phyloP scores from a whole-genome alignment of 2,113 vertebrate genomes.

The Microtus montanus region DNA sequence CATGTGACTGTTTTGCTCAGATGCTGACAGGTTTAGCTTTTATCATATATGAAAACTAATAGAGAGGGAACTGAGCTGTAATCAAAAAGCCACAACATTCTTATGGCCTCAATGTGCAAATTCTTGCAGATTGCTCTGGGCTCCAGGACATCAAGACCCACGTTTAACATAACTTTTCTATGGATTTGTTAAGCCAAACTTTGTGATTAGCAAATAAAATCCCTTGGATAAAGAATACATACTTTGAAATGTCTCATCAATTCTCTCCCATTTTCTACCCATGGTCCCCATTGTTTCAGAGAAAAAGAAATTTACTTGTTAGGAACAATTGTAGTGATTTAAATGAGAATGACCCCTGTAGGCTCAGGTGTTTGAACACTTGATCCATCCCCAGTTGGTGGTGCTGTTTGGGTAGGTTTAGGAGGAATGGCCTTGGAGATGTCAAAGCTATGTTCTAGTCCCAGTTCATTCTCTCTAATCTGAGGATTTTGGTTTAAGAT shows the following conservation, averaged over 20 bases:
- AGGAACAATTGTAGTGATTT: not conserved
- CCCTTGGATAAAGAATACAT: not conserved
- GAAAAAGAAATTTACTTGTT: not conserved
- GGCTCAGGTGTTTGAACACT: not conserved
- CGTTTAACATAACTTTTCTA: not conserved
- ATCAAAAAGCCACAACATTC: not conserved
- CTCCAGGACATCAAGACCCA: not conserved
- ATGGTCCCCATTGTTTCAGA: not conserved
- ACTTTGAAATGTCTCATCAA: not conserved
- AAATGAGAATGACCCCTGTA: no score
- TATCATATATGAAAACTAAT: not conserved
- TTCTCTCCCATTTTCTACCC: not conserved
- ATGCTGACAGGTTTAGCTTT: not conserved
- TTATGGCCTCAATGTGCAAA: not conserved
- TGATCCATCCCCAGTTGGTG: not conserved
- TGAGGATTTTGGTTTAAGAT: not conserved
- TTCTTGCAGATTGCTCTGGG: not conserved
- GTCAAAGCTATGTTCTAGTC: not conserved
- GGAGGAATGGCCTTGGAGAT: not conserved
- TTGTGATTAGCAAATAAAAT: slow-evolving; percentile 28
- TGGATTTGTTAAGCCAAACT: not conserved
- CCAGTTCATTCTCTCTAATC: not conserved
- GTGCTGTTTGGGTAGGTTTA: not conserved
- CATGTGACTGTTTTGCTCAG: not conserved
- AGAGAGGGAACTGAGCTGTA: not conserved